Percentiles rank a stretch among this genome's conserved stretches.
These are phyloP conservation scores for Pseudomugil tenellus DNA, from an alignment of 2,797 vertebrate species.

Conservation along the genomic window DNA sequence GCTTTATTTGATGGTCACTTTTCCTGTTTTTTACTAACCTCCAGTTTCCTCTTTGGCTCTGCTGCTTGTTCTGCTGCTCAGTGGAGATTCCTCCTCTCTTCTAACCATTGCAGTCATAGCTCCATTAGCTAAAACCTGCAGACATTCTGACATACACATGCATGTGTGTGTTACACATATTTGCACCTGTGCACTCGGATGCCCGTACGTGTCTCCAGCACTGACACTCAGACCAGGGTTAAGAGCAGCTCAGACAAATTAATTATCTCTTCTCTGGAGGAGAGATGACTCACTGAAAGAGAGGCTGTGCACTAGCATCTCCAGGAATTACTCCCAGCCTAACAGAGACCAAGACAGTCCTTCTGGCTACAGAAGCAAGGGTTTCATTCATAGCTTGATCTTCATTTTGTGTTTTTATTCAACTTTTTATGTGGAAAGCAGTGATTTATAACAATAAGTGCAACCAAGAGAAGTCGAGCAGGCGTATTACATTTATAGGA, in stretches of 20 bases:
- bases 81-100: conserved; percentile 17
- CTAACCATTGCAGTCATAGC: conserved; percentile 37
- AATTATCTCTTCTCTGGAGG: conserved; percentile 69
- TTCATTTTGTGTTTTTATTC: conserved; percentile 43
- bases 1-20: conserved; percentile 58
- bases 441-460: conserved; percentile 71
- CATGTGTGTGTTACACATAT: conserved; percentile 28
- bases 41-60: conserved; percentile 10
- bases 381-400: conserved; percentile 59
- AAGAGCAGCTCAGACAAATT: conserved; percentile 75
- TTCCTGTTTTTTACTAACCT: conserved; percentile 48
- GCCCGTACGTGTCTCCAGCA: conserved; percentile 9
- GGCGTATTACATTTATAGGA: conserved; percentile 71
- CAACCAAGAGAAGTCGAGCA: conserved; percentile 55
- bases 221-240: conserved; percentile 60
- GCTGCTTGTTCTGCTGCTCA: conserved; percentile 18
- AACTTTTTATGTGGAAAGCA: conserved; percentile 48
- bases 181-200: conserved; percentile 46
- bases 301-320: conserved; percentile 51
- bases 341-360: conserved; percentile 34
- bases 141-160: conserved; percentile 16
- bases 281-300: conserved; percentile 61
- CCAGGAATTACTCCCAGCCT: conserved; percentile 47
- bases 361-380: conserved; percentile 41
- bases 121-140: conserved; percentile 30